Conservation (phyloP, 2,797 vertebrate species). For the Setipinna tenuifilis region DNA sequence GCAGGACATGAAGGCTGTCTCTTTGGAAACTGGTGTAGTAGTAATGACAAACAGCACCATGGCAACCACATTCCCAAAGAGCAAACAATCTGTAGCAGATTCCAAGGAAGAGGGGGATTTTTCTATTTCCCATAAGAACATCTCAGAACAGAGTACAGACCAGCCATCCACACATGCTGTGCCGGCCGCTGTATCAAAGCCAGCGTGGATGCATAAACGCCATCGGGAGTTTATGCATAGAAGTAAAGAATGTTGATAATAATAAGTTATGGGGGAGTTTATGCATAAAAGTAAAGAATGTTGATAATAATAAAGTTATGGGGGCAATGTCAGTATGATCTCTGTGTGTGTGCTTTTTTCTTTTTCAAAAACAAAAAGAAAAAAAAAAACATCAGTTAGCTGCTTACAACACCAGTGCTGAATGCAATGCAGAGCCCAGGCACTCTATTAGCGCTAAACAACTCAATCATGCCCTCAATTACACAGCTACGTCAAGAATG, state of each 20-base stretch:
- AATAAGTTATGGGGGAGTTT: neutral
- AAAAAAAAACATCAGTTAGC: neutral
- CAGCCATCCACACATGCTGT: neutral
- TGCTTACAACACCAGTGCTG: constrained; percentile 14
- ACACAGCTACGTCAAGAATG: neutral
- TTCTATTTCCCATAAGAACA: constrained; percentile 18
- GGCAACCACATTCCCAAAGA: constrained; percentile 48
- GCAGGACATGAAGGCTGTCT: neutral
- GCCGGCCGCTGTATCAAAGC: neutral
- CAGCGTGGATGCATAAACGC: neutral
- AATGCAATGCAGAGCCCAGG: neutral
- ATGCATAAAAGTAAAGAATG: neutral
- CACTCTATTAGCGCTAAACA: neutral
- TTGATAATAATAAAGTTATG: neutral
- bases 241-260: neutral
- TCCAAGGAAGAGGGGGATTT: constrained; percentile 34
- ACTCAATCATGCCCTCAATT: constrained; percentile 13
- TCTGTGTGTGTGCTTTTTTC: neutral
- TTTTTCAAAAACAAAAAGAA: neutral
- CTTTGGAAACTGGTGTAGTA: constrained; percentile 1
- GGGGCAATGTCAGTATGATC: neutral
- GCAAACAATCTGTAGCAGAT: constrained; percentile 30
- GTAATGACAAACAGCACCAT: constrained; percentile 49
- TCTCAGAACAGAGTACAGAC: neutral
- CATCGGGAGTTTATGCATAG: neutral